Evolutionary conservation across 2,797 vertebrate species (phyloP), one percentile per base, ranked within the genome.

Genomic region (Pygocentrus nattereri): DNA sequence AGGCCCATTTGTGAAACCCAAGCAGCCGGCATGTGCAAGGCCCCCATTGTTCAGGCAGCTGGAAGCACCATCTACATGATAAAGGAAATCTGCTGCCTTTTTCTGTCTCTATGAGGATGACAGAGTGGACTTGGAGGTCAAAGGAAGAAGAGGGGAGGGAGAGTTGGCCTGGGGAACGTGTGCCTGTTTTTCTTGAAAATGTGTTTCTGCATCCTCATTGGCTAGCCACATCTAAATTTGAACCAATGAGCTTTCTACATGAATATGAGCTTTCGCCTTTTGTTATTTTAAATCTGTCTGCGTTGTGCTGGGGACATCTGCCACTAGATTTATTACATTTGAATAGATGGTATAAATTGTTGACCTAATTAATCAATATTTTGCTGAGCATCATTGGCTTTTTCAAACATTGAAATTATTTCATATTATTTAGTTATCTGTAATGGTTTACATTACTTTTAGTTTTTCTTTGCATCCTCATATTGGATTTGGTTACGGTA

Each of bases 21-120:
- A 82, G 85, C 94, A 91, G 92, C 87, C 85, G 88, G 89, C 90
- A 89, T 73, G 92, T 91, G 92, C 86, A 76, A 75, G 76, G 80
- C 86, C 86, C 0, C 85, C 85, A 88, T 95, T 95, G 93, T 95
- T 87, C 86, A 85, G 90, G 90, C 91, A 96, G 92, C 92, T 94
- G 92, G 91, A 90, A 88, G 85, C 82, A 67, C 80, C 85, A 93
- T 96, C 91, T 95, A 85, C 88, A 96, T 93, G 88, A 94, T 89
- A 92, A 94, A 93, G 88, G 86, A 91, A 91, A 91, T 92, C 92
- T 94, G 89, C 91, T 94, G 91, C 56, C 62, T 86, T 84, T 85
- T 85, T 86, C 85, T 87, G 87, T 91, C 83, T 91, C 84, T 52
- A 59, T 38, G 78, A 79, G 87, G 85, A 81, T 78, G 64, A 70